Evolutionary conservation across 2,888 invertebrate species (phyloP).

Genomic region (Gandaritis pyraliata): DNA sequence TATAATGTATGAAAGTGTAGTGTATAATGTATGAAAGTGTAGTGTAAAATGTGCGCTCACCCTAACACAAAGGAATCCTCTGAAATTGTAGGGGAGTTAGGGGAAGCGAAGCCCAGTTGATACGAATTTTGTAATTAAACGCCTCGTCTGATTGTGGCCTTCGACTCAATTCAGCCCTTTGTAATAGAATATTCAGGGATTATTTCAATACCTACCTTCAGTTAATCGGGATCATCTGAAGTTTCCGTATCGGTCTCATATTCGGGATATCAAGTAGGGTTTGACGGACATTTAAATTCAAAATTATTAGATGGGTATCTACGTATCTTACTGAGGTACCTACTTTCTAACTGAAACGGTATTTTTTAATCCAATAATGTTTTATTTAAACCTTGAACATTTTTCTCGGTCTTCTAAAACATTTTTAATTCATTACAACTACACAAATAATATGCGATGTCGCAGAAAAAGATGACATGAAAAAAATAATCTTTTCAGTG

Average conservation of each 20-base stretch:
- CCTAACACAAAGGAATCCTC: slow-evolving; percentile 65
- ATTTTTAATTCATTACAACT: too few relatives aligned
- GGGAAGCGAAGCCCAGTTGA: slow-evolving; percentile 78
- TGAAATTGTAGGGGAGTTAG: slow-evolving; percentile 74
- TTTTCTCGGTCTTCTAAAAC: too few relatives aligned
- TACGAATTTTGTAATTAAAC: slow-evolving; percentile 82
- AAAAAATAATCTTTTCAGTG: too few relatives aligned
- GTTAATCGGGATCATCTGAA: slow-evolving; percentile 36
- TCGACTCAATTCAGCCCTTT: slow-evolving; percentile 66
- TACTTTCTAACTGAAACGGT: too few relatives aligned
- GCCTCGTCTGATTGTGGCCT: slow-evolving; percentile 81
- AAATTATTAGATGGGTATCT: too few relatives aligned
- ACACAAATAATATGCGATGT: too few relatives aligned
- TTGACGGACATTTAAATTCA: slow-evolving; percentile 15
- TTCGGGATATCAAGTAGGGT: slow-evolving; percentile 38
- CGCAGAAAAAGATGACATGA: too few relatives aligned
- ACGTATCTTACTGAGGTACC: too few relatives aligned
- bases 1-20: too few relatives aligned
- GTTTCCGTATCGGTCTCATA: slow-evolving; percentile 23
- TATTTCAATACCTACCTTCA: slow-evolving; percentile 32
- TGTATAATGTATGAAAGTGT: background rate
- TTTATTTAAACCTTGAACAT: too few relatives aligned
- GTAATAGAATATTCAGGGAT: slow-evolving; percentile 52
- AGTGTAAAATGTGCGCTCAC: slow-evolving; percentile 11
- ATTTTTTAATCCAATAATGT: too few relatives aligned